Evolutionary conservation across 2,888 invertebrate genomes (phyloP), one percentile per base, ranked within the genome.

Genomic region (Drosophila paucipuncta): DNA sequence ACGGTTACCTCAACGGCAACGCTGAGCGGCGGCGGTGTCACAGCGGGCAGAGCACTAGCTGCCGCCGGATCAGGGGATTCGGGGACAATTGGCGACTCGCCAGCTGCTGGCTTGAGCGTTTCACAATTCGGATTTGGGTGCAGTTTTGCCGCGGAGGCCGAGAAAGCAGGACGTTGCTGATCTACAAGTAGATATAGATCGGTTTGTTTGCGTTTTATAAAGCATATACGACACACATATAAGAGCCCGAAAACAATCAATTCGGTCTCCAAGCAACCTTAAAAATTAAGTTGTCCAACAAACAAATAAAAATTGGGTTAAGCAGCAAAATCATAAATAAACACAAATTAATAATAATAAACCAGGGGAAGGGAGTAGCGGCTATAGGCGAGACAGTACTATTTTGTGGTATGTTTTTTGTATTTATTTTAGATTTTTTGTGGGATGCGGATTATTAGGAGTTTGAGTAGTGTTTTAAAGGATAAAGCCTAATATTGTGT

Each of bases 141-240:
- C 82, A 93, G 88, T 93, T 93, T 93, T 83, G 92, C 90, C 90
- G 91, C 91, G 79, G 93, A 92, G 90, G 92, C 93, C 92, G 93
- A 93, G 93, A 94, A 94, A 94, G 93, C 93, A 93, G 93, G 93
- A 93, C 93, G 93, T 85, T 91, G 93, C 78, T 91, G 93, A 93
- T 94, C 94, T 94, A 94, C 92, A 93, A 93, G 91, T 91, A 92
- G 92, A 92, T 89, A 92, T 92, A 92, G 91, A 92, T 92, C 92
- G 88, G 76, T 85, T 89, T 82, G 81, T 80, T 80, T 91, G 82
- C 77, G 76, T 73, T 80, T 82, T 77, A 79, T 66, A 80, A 85
- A 84, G 77, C 85, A 78, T 76, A 76, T 84, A 87, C 68, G 58
- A 67, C 68, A 68, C 67, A 68, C 69, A 80, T 81, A 87, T 80